Percentiles rank a stretch among this genome's conserved stretches.
These are phyloP conservation scores for Passer domesticus DNA, from an alignment of 2,113 vertebrate genomes.

Conservation along the genomic window DNA sequence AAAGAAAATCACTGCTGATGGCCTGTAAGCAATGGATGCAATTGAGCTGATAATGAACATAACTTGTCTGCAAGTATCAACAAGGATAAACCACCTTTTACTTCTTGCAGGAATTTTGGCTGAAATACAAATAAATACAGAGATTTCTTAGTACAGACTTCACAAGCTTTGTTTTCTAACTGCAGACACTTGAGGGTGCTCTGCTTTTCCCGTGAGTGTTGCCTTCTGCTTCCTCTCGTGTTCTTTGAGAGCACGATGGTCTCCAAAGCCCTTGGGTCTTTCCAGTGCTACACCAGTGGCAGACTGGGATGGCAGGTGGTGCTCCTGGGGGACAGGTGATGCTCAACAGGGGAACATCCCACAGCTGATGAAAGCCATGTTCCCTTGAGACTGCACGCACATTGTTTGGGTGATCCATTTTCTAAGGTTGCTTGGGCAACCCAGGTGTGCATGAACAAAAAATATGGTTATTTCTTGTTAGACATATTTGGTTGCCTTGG, in stretches of 20 bases:
- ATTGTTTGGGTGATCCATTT: neutral
- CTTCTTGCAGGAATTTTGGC: neutral
- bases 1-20: neutral
- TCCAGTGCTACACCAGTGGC: neutral
- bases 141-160: neutral
- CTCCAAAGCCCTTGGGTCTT: neutral
- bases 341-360: neutral
- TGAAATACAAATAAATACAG: neutral
- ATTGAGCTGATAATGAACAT: neutral
- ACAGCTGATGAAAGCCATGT: neutral
- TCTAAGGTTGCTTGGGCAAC: constrained; percentile 18
- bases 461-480: neutral
- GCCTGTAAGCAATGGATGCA: neutral
- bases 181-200: neutral
- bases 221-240: neutral
- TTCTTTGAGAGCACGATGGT: rapidly evolving
- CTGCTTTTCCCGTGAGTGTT: neutral
- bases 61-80: neutral
- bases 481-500: constrained; percentile 21
- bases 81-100: neutral
- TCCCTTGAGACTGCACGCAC: rapidly evolving
- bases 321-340: neutral
- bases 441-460: neutral
- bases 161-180: neutral
- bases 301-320: neutral